These are phyloP conservation scores for Pseudochirops cupreus DNA, from an alignment of 2,797 vertebrate genomes.

Conservation along the genomic window DNA sequence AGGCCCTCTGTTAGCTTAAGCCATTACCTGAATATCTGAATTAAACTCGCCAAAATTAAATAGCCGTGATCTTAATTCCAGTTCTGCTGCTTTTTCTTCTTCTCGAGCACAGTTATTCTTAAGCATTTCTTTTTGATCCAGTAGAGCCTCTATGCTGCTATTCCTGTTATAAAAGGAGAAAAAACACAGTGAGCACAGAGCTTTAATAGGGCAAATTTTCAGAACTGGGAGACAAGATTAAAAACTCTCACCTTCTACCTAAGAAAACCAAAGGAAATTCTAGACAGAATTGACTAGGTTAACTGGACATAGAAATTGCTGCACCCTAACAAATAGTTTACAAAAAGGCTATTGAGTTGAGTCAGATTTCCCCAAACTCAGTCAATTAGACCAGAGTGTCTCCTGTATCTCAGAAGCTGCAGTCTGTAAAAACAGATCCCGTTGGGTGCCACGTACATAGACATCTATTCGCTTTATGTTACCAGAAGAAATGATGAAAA, in stretches of 20 bases:
- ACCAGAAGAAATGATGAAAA: not conserved
- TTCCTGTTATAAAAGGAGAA: conserved; percentile 75
- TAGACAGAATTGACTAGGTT: not conserved
- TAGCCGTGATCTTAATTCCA: conserved; percentile 81
- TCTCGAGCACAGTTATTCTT: conserved; percentile 77
- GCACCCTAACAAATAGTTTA: not conserved
- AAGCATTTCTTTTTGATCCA: conserved; percentile 79
- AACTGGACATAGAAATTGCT: not conserved
- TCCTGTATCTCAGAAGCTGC: not conserved
- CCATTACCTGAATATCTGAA: conserved; percentile 81
- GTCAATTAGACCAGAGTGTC: not conserved
- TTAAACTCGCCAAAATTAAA: conserved; percentile 83
- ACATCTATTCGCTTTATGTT: not conserved
- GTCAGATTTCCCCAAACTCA: not conserved
- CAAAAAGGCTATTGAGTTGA: not conserved
- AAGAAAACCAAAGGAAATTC: not conserved
- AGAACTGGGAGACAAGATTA: not conserved
- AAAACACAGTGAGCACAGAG: not conserved
- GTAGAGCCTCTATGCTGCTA: conserved; percentile 69
- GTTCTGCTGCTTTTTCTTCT: conserved; percentile 80
- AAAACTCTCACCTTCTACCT: not conserved
- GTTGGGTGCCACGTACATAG: not conserved
- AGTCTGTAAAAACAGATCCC: not conserved
- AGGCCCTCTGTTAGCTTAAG: not conserved
- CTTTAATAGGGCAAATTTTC: not conserved